These are phyloP conservation scores for Enteromius mattozi DNA, from an alignment of 2,797 vertebrate species.

Conservation along the genomic window DNA sequence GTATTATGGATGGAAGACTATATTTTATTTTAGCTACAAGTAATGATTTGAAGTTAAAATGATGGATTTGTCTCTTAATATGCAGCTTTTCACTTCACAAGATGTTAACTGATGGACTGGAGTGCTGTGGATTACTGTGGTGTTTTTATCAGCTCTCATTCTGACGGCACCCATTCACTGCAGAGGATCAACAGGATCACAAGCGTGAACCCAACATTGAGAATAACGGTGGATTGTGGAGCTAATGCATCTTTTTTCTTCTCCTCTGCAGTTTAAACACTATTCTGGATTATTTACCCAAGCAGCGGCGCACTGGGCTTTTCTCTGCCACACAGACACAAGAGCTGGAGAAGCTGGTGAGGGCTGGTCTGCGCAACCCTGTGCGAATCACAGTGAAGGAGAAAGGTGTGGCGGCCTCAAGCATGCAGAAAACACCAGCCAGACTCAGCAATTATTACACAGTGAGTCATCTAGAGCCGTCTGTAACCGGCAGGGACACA, in stretches of 20 bases:
- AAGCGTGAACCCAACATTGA: not conserved
- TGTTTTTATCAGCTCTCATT: not conserved
- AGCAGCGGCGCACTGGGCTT: conserved; percentile 93
- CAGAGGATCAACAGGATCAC: not conserved
- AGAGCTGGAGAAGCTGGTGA: conserved; percentile 94
- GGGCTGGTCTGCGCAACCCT: conserved; percentile 94
- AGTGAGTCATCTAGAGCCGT: conserved; percentile 71
- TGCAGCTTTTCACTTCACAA: not conserved
- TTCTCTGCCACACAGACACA: conserved; percentile 98
- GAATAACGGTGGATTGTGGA: not conserved
- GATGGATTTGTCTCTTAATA: not conserved
- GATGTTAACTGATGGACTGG: not conserved
- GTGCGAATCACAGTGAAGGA: conserved; percentile 94
- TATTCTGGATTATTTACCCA: conserved; percentile 89
- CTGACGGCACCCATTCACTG: not conserved
- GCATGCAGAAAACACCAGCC: conserved; percentile 88
- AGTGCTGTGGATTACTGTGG: not conserved
- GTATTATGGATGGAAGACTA: not conserved
- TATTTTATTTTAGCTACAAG: no score
- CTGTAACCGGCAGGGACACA: not conserved
- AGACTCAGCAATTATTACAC: conserved; percentile 92
- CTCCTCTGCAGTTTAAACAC: conserved; percentile 83
- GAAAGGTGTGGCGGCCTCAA: conserved; percentile 85
- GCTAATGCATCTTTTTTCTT: not conserved
- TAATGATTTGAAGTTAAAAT: not conserved